Evolutionary conservation across 1,140 invertebrate species (phyloP).

Genomic region (Drosophila albomicans): DNA sequence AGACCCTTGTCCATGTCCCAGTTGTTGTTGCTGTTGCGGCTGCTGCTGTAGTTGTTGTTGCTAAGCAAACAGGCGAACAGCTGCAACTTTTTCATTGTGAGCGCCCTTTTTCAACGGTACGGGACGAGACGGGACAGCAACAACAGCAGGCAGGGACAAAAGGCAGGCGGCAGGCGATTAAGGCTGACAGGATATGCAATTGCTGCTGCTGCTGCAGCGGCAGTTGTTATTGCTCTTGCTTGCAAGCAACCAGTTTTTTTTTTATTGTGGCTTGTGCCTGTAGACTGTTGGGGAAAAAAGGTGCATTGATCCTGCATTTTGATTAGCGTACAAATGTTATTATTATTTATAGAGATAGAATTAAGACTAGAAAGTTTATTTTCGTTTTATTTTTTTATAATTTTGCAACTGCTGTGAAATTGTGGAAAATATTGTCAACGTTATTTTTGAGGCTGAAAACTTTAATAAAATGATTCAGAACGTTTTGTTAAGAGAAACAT

Average conservation of each 20-base stretch:
- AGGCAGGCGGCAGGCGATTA: slow-evolving; percentile 34
- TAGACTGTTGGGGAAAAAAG: slow-evolving; percentile 32
- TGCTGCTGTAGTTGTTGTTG: slow-evolving; percentile 35
- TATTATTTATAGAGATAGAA: slow-evolving; percentile 1
- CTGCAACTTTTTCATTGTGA: slow-evolving; percentile 66
- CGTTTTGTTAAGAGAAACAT: slow-evolving; percentile 1
- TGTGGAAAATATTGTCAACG: neutral
- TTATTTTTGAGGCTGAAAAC: slow-evolving; percentile 14
- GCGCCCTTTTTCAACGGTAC: slow-evolving; percentile 73
- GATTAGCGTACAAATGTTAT: slow-evolving; percentile 44
- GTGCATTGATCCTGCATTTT: slow-evolving; percentile 60
- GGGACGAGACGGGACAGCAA: slow-evolving; percentile 10
- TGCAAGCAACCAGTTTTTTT: slow-evolving; percentile 28
- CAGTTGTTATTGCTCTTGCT: slow-evolving; percentile 18
- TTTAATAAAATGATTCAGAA: neutral
- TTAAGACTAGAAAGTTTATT: neutral
- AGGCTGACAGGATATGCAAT: slow-evolving; percentile 65
- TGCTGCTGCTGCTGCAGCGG: slow-evolving; percentile 26
- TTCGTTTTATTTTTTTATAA: neutral
- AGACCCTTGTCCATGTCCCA: slow-evolving; percentile 21
- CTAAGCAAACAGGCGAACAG: slow-evolving; percentile 69
- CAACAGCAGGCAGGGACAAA: slow-evolving; percentile 37
- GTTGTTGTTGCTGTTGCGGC: slow-evolving; percentile 22
- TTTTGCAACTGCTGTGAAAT: slow-evolving; percentile 28
- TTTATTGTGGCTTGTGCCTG: slow-evolving; percentile 26